Conservation (phyloP, 2,113 vertebrate species). For the Xiphias gladius region DNA sequence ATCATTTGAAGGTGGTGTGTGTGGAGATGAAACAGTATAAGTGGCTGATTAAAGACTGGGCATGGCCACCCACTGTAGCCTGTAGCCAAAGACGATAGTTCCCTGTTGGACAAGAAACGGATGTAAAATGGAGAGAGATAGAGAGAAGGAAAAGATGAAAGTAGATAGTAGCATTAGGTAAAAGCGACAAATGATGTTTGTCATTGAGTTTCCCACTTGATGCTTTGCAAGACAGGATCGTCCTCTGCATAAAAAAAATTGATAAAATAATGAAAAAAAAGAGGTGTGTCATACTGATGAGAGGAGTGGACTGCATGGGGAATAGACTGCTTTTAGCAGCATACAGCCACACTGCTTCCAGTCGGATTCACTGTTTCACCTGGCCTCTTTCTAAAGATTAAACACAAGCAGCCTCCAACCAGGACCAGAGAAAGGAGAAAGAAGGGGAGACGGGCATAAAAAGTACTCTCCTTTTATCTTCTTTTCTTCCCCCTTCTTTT, state of each 20-base stretch:
- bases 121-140: slow-evolving; percentile 8
- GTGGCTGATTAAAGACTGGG: slow-evolving; percentile 29
- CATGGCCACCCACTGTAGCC: not conserved
- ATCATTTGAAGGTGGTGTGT: slow-evolving; percentile 14
- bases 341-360: slow-evolving; percentile 22
- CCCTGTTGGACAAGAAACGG: not conserved
- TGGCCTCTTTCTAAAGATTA: slow-evolving; percentile 42
- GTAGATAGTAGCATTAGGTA: not conserved
- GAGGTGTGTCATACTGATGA: not conserved
- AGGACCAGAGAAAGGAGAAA: not conserved
- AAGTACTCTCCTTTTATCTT: not conserved
- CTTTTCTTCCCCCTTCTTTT: not conserved
- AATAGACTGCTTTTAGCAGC: slow-evolving; percentile 3
- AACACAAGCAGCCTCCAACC: slow-evolving; percentile 31
- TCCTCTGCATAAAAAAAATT: not conserved
- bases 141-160: not conserved
- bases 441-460: not conserved
- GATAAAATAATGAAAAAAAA: not conserved
- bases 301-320: not conserved
- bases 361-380: slow-evolving; percentile 17
- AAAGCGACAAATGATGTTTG: slow-evolving; percentile 1
- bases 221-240: not conserved
- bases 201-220: not conserved
- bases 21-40: slow-evolving; percentile 21
- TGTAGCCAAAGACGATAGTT: not conserved